These are phyloP conservation scores for Dromococcyx pavoninus DNA, from an alignment of 2,797 vertebrate genomes.

Conservation along the genomic window DNA sequence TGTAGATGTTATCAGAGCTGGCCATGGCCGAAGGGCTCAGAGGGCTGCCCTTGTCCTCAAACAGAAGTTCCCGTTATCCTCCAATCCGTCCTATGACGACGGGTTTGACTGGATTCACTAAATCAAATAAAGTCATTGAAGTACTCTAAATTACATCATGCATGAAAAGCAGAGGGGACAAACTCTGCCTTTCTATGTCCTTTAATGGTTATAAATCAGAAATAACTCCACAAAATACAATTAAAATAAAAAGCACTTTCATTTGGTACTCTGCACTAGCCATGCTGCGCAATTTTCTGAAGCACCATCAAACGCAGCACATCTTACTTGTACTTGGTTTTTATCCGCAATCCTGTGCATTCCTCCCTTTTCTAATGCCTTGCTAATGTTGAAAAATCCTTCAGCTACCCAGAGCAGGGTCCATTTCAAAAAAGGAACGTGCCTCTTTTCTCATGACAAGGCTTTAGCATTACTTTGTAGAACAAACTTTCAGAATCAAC, in stretches of 20 bases:
- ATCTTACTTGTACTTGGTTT: neutral
- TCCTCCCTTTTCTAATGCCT: neutral
- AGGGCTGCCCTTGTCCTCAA: neutral
- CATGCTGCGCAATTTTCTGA: neutral
- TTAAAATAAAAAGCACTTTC: neutral
- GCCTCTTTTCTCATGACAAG: neutral
- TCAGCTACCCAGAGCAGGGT: neutral
- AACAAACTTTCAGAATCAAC: constrained; percentile 31
- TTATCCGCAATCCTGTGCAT: neutral
- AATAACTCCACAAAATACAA: neutral
- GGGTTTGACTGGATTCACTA: neutral
- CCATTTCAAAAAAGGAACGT: neutral
- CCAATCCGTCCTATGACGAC: neutral
- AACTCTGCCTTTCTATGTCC: neutral
- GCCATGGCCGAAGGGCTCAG: neutral
- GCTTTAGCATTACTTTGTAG: neutral
- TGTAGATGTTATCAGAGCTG: neutral
- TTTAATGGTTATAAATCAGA: neutral
- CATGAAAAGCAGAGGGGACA: neutral
- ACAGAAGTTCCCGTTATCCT: neutral
- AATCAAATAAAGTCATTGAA: neutral
- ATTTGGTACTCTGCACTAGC: constrained; percentile 6
- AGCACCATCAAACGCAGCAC: neutral
- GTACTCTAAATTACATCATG: neutral
- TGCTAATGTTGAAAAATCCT: constrained; percentile 14